Base-by-base conservation (phyloP, 2,888 invertebrate species). In the Hemicrepidius hirtus region DNA sequence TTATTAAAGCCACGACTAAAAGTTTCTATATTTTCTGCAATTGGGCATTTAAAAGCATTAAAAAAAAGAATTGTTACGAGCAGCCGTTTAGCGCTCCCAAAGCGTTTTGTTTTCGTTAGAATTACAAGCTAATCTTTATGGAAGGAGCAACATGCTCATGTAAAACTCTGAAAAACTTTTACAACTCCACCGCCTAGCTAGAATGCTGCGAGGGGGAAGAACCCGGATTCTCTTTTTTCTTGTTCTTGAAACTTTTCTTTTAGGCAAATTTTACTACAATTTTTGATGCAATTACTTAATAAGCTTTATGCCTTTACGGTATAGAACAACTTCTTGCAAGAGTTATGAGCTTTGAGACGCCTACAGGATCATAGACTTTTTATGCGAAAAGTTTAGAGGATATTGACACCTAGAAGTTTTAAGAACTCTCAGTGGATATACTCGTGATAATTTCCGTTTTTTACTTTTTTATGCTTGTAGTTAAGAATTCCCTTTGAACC, bases 81-180 rank as follows among this genome's bases (percentile, higher is more conserved):
- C n/a, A 50, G 50, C 37, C 46, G 50, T 64, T 64, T 64, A 64
- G 50, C 46, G 21, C 21, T 49, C 49, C 18, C 35, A 49, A 64
- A 64, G 50, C 50, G 49, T 64, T 49, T 49, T 64, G 64, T 64
- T 64, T 64, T 64, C 49, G 21, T 64, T 49, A 64, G 49, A 50
- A 49, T 50, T 35, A 49, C 32, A 49, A 64, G 64, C 37, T 64
- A 64, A 64, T 64, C 64, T 64, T 64, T 64, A 64, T 64, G 64
- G 49, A 64, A 35, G 50, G 35, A 64, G 64, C 28, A 64, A 49
- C 64, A 64, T 64, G 50, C 64, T 64, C 49, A 49, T 64, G 37
- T 50, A 64, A 64, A 64, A 64, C 46, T 64, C 50, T 50, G 40
- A 50, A 18, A 49, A 64, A 64, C 50, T 64, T 64, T 64, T 64